Percentiles rank a stretch among this genome's conserved stretches.
Evolutionary conservation across 2,888 invertebrate genomes (phyloP).

Genomic region (Electrophaes corylata): DNA sequence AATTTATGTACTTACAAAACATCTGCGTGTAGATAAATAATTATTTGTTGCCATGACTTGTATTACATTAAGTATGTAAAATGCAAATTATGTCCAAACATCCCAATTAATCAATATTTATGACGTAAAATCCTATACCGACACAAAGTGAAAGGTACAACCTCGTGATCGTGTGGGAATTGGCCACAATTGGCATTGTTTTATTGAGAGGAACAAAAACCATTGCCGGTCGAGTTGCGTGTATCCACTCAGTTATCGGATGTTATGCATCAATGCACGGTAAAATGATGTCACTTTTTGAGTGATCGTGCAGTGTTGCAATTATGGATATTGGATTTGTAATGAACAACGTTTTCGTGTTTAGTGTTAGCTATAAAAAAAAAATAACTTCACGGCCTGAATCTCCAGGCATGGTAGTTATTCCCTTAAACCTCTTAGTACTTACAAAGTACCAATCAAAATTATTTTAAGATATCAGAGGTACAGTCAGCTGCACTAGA

Average conservation of each 20-base stretch:
- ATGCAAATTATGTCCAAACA: constrained; percentile 2
- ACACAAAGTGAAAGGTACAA: constrained; percentile 60
- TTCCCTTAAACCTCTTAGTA: no score
- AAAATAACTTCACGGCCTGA: no score
- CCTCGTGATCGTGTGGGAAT: constrained; percentile 55
- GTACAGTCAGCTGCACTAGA: no score
- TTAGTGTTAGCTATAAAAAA: no score
- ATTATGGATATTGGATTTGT: constrained; percentile 6
- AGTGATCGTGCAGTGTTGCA: constrained; percentile 12
- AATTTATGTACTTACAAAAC: no score
- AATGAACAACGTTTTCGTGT: background rate
- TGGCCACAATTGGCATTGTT: constrained; percentile 28
- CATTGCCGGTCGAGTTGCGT: constrained; percentile 21
- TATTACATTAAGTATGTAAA: no score
- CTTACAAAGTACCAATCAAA: no score
- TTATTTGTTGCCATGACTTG: background rate
- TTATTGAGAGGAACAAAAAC: constrained; percentile 16
- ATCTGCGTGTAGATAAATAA: no score
- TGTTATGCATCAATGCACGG: constrained; percentile 21
- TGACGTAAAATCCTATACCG: constrained; percentile 47
- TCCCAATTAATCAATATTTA: background rate
- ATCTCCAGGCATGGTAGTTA: no score
- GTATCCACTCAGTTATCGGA: constrained; percentile 5
- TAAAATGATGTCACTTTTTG: constrained; percentile 23
- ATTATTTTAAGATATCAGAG: no score